These are phyloP conservation scores for Benthosema pterotum DNA, from an alignment of 2,797 vertebrate genomes.

Conservation along the genomic window DNA sequence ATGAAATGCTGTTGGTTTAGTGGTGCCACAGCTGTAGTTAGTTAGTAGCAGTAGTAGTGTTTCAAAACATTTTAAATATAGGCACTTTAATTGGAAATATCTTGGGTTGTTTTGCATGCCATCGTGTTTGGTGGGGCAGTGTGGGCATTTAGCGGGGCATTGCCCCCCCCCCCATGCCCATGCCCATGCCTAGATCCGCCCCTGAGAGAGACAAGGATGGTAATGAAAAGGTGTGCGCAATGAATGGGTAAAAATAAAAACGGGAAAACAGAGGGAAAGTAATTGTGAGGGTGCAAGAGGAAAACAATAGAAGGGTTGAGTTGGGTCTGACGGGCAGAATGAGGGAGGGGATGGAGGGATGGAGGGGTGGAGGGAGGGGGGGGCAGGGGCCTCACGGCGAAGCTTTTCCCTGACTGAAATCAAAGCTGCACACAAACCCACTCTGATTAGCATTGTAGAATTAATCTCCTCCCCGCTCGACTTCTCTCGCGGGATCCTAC, in stretches of 20 bases:
- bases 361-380: constrained; percentile 55
- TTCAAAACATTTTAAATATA: too few relatives aligned
- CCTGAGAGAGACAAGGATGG: constrained; percentile 11
- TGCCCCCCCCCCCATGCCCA: too few relatives aligned
- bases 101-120: too few relatives aligned
- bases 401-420: constrained; percentile 65
- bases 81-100: too few relatives aligned
- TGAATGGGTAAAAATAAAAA: background rate
- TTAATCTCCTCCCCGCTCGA: constrained; percentile 62
- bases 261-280: background rate
- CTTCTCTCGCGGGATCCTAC: constrained; percentile 50
- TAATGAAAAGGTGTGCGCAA: background rate
- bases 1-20: too few relatives aligned
- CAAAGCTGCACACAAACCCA: constrained; percentile 71
- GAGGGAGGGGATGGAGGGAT: constrained; percentile 27
- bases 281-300: background rate
- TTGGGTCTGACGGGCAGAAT: background rate
- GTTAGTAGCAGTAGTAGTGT: too few relatives aligned
- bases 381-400: constrained; percentile 26
- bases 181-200: too few relatives aligned
- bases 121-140: too few relatives aligned
- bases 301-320: constrained; percentile 15
- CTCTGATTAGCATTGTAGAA: constrained; percentile 71
- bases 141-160: too few relatives aligned
- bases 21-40: too few relatives aligned